phyloP scores from a whole-genome alignment of 1,140 invertebrate species.

The Phocides pigmalion region DNA sequence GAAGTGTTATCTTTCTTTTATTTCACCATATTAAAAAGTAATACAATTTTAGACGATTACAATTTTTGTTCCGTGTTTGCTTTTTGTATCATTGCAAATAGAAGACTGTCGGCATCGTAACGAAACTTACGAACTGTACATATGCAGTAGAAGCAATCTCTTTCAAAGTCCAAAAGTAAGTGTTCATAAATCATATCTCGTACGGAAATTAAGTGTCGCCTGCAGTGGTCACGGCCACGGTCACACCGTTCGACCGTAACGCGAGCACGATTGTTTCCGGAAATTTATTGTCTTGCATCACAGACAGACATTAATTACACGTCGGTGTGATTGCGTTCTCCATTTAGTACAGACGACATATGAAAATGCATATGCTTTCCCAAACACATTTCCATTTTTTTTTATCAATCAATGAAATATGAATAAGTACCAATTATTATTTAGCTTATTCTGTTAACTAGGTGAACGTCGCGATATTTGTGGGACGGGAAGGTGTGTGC shows the following conservation, averaged over 20 bases:
- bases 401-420: too few relatives aligned
- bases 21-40: too few relatives aligned
- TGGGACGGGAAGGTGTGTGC: too few relatives aligned
- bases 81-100: too few relatives aligned
- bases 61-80: too few relatives aligned
- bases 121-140: not conserved
- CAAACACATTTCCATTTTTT: not conserved
- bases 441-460: too few relatives aligned
- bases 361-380: not conserved
- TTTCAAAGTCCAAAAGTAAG: not conserved
- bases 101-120: not conserved
- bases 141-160: not conserved
- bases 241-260: not conserved
- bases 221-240: not conserved
- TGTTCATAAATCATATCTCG: not conserved
- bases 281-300: not conserved
- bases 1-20: not conserved
- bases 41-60: too few relatives aligned
- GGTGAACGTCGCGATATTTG: too few relatives aligned
- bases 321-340: conserved; percentile 8
- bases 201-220: not conserved
- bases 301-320: not conserved
- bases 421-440: too few relatives aligned
- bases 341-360: not conserved
- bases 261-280: not conserved